A percentile compares a stretch with the other conserved stretches of the same genome.
Conservation (phyloP, 2,888 invertebrate species). For the Hyposoter dolosus region DNA sequence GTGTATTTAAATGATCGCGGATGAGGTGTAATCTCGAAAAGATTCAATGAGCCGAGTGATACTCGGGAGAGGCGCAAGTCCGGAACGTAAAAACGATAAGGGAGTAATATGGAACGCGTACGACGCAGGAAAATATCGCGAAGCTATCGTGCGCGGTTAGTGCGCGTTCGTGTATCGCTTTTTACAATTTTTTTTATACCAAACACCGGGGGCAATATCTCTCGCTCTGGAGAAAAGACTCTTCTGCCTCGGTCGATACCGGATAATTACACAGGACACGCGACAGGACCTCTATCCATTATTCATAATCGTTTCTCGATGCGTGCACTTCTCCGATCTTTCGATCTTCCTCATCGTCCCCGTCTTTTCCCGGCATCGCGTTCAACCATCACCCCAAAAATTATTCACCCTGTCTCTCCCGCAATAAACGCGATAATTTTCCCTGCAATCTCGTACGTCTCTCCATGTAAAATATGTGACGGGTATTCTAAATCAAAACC, state of each 20-base stretch:
- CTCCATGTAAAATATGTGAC: background rate
- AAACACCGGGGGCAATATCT: constrained; percentile 60
- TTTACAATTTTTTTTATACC: background rate
- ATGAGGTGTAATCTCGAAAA: constrained; percentile 30
- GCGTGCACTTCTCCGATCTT: constrained; percentile 34
- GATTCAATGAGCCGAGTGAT: constrained; percentile 60
- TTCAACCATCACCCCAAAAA: constrained; percentile 53
- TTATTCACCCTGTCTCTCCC: constrained; percentile 62
- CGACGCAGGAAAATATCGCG: constrained; percentile 21
- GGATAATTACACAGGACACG: constrained; percentile 83
- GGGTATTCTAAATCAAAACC: constrained; percentile 21
- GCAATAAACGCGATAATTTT: constrained; percentile 63
- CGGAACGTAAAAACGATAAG: constrained; percentile 43
- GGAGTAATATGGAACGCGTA: constrained; percentile 31
- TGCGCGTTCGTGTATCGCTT: constrained; percentile 27
- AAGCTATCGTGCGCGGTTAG: constrained; percentile 17
- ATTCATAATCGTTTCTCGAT: constrained; percentile 81
- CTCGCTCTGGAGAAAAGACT: constrained; percentile 53
- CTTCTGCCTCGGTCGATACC: constrained; percentile 59
- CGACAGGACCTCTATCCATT: constrained; percentile 83
- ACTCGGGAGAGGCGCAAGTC: constrained; percentile 43
- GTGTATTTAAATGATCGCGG: constrained; percentile 19
- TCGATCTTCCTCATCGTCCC: constrained; percentile 34
- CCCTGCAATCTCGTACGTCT: constrained; percentile 53
- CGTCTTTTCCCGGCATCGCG: constrained; percentile 19